Percentiles rank a stretch among this genome's conserved stretches.
Evolutionary conservation across 2,797 vertebrate species (phyloP).

Genomic region (Tenualosa ilisha): DNA sequence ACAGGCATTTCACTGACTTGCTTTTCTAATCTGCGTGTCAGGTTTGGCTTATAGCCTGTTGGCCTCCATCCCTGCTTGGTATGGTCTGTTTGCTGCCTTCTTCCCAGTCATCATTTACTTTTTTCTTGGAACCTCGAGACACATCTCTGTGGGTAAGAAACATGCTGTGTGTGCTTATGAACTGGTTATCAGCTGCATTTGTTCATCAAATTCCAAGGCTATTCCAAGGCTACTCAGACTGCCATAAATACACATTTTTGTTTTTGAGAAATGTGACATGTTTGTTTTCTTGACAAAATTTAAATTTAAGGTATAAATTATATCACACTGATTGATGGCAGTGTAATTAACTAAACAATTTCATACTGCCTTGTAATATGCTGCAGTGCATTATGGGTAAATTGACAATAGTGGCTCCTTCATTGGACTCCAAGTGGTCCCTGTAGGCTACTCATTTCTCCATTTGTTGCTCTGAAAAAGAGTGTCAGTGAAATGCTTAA

Average conservation of each 20-base stretch:
- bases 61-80: slow-evolving; percentile 82
- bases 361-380: too few species aligned
- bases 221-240: too few species aligned
- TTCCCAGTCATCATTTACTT: slow-evolving; percentile 90
- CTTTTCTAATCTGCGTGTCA: slow-evolving; percentile 58
- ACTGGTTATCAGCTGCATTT: too few species aligned
- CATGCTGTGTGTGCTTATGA: background rate
- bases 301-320: background rate
- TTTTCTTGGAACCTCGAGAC: slow-evolving; percentile 91
- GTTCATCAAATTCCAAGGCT: too few species aligned
- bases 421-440: too few species aligned
- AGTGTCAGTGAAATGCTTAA: too few species aligned
- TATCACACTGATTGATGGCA: background rate
- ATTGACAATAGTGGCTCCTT: too few species aligned
- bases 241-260: too few species aligned
- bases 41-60: slow-evolving; percentile 92
- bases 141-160: slow-evolving; percentile 91
- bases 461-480: too few species aligned
- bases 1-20: background rate
- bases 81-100: slow-evolving; percentile 92
- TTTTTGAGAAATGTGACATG: background rate
- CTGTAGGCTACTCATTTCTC: too few species aligned
- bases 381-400: too few species aligned
- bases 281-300: background rate
- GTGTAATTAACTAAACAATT: too few species aligned